Conservation (phyloP, 2,888 invertebrate species). For the Beris chalybata region DNA sequence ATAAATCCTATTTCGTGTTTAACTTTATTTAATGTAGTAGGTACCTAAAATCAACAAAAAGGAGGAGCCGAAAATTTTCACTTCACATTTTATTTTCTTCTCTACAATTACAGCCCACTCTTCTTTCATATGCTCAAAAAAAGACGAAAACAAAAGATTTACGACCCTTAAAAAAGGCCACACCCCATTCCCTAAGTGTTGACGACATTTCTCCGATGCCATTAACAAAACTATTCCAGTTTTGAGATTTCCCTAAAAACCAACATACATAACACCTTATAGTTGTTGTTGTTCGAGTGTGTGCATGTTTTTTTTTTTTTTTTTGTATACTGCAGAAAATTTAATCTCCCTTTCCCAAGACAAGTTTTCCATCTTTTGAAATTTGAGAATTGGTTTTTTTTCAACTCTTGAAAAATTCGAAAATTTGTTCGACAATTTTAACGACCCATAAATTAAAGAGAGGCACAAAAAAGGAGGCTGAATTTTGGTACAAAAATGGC, state of each 20-base stretch:
- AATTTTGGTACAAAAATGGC: constrained; percentile 5
- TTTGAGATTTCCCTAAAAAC: too few relatives aligned
- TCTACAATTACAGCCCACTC: neutral
- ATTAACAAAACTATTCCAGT: neutral
- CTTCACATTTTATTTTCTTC: constrained; percentile 1
- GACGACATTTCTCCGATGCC: neutral
- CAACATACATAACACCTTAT: too few relatives aligned
- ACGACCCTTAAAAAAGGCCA: constrained; percentile 9
- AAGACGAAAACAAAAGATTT: neutral
- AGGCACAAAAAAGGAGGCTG: constrained; percentile 1
- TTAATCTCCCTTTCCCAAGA: constrained; percentile 1
- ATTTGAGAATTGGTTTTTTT: too few relatives aligned
- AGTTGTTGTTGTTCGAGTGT: too few relatives aligned
- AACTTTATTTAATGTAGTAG: too few relatives aligned
- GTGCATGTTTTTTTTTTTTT: too few relatives aligned
- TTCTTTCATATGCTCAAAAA: neutral
- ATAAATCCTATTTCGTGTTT: too few relatives aligned
- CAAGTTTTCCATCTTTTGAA: constrained; percentile 4
- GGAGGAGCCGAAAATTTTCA: constrained; percentile 1
- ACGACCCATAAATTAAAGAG: constrained; percentile 2
- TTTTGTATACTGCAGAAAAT: too few relatives aligned
- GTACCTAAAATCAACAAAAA: too few relatives aligned
- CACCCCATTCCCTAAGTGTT: constrained; percentile 1
- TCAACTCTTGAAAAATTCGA: too few relatives aligned
- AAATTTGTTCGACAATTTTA: neutral